Conservation (phyloP, 35 echinoderm and acorn worm genomes). For the Heliocidaris erythrogramma region DNA sequence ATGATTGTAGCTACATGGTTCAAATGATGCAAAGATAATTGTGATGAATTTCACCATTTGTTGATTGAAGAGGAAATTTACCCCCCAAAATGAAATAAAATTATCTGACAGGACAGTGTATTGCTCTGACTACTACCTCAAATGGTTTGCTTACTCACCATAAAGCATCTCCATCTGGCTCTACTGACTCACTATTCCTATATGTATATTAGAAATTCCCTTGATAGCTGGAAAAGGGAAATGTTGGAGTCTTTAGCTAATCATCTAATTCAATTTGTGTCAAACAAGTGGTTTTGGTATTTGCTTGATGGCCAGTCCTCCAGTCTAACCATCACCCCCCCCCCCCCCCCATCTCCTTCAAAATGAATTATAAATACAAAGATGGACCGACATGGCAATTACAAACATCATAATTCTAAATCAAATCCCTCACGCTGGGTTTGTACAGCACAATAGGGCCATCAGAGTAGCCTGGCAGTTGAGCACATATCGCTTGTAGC, state of each 20-base stretch:
- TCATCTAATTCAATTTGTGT: conserved; percentile 5
- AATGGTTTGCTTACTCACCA: background rate
- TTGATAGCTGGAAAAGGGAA: background rate
- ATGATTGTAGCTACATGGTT: no score
- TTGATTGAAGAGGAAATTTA: background rate
- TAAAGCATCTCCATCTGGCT: background rate
- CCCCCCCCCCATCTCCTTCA: conserved; percentile 12
- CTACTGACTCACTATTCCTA: background rate
- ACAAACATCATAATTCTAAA: conserved; percentile 17
- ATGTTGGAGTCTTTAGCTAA: background rate
- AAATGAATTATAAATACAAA: conserved; percentile 28
- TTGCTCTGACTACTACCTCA: background rate
- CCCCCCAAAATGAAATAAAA: background rate
- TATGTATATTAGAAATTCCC: background rate
- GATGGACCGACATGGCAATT: background rate
- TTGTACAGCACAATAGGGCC: background rate
- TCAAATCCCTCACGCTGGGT: background rate
- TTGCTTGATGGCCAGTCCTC: background rate
- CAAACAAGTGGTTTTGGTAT: conserved; percentile 17
- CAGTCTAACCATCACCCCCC: background rate
- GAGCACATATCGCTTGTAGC: background rate
- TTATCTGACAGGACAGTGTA: background rate
- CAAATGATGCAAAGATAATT: background rate
- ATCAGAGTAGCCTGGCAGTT: background rate
- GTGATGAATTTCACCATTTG: background rate